These are phyloP conservation scores for Mallotus villosus DNA, from an alignment of 2,797 vertebrate species.

Conservation along the genomic window DNA sequence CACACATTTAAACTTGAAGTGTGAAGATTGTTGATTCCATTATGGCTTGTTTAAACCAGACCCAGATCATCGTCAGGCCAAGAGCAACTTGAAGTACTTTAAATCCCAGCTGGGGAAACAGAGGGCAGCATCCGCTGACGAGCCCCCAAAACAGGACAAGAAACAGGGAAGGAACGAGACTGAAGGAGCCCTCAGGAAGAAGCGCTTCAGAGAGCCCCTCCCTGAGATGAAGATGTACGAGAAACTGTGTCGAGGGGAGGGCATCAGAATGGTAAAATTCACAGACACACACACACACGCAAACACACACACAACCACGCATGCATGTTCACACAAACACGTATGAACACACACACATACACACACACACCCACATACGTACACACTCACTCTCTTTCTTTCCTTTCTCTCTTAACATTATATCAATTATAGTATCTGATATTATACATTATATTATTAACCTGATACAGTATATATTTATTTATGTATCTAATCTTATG, in stretches of 20 bases:
- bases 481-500: neutral
- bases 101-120: constrained; percentile 92
- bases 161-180: constrained; percentile 53
- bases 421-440: too few species aligned
- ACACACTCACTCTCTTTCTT: neutral
- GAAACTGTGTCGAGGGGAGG: constrained; percentile 96
- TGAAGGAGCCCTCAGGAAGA: constrained; percentile 50
- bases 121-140: constrained; percentile 69
- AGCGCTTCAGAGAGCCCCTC: constrained; percentile 70
- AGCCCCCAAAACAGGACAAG: constrained; percentile 43
- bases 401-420: neutral
- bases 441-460: neutral
- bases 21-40: too few species aligned
- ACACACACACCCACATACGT: neutral
- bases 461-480: too few species aligned
- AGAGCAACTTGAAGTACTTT: too few species aligned
- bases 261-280: constrained; percentile 84
- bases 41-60: constrained; percentile 67
- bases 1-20: too few species aligned
- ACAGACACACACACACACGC: neutral
- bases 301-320: neutral
- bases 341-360: too few species aligned
- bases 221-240: constrained; percentile 96
- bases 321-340: too few species aligned
- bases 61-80: constrained; percentile 84